Base-by-base conservation (phyloP, 2,888 invertebrate genomes). In the Ganaspis brasiliensis region DNA sequence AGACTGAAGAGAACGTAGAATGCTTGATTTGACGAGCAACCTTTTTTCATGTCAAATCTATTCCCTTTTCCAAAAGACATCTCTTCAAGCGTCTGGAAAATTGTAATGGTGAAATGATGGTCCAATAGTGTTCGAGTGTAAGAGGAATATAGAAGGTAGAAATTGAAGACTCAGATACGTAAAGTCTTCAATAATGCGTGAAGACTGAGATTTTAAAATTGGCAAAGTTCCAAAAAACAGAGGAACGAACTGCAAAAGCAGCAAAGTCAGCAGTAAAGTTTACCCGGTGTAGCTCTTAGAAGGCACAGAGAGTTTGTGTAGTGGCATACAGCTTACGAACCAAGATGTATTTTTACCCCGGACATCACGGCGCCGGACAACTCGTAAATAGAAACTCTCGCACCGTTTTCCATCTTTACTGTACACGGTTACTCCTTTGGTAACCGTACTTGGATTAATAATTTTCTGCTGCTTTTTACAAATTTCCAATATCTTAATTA, bases 291-390 rank as follows among this genome's bases (percentile, higher is more conserved):
- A 83, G 81, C 77, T 72, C 74, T 80, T 61, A 52, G 84, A 84
- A 83, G 81, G 82, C 82, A 83, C 83, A 81, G 84, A 86, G 83
- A 81, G 82, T 84, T 85, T 80, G 86, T 85, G 86, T 79, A 82
- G 82, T 81, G 82, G 81, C 83, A 82, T 77, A 77, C 73, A 77
- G 71, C 67, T 84, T 87, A 88, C 86, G 87, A 86, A 89, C 86
- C 86, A 87, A 87, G 87, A 85, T 89, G 88, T 91, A 91, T 91
- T 91, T 91, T 91, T 91, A 91, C 91, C 88, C 90, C 88, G 91
- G 91, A 91, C 91, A 90, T 90, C 89, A 87, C 89, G 91, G 91
- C 91, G 91, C 91, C 91, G 91, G 89, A 91, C 91, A 91, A 90
- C 90, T 90, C 91, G 90, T 90, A 91, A 91, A 91, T 91, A 91